Conservation (phyloP, 2,797 vertebrate species). For the Chelonia mydas region DNA sequence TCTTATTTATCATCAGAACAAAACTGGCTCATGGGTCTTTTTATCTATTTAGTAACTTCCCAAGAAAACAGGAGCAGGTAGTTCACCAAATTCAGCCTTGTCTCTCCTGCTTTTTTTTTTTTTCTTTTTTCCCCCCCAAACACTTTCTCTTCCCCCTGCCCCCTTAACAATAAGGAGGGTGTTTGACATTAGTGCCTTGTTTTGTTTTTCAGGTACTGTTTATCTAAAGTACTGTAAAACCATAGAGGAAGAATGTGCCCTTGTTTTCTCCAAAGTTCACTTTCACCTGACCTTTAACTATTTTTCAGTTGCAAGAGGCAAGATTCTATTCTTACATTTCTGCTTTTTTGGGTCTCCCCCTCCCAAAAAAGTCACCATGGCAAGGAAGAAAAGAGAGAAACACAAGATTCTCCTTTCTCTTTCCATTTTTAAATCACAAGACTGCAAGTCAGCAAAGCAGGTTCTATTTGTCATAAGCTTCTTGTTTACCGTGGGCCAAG, state of each 20-base stretch:
- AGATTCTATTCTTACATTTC: neutral
- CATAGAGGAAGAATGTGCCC: slow-evolving; percentile 38
- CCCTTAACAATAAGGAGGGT: neutral
- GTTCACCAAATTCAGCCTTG: neutral
- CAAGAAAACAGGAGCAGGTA: rapidly evolving
- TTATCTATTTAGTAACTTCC: neutral
- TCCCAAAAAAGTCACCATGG: neutral
- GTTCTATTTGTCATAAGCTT: slow-evolving; percentile 64
- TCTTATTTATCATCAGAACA: neutral
- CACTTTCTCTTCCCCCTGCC: rapidly evolving
- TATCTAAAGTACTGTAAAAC: slow-evolving; percentile 12
- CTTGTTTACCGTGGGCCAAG: neutral
- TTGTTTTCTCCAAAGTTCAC: neutral
- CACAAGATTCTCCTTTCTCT: too few species aligned
- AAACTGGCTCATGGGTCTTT: rapidly evolving
- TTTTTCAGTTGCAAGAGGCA: neutral
- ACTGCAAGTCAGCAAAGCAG: slow-evolving; percentile 44
- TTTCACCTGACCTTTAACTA: slow-evolving; percentile 14
- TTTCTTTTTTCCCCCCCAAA: neutral
- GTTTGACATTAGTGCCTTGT: neutral
- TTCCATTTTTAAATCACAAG: neutral
- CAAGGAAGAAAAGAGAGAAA: slow-evolving; percentile 15
- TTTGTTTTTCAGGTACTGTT: neutral
- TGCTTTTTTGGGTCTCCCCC: neutral
- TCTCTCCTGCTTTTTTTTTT: neutral